Evolutionary conservation across 2,888 invertebrate species (phyloP).

Genomic region (Aphidoletes aphidimyza): DNA sequence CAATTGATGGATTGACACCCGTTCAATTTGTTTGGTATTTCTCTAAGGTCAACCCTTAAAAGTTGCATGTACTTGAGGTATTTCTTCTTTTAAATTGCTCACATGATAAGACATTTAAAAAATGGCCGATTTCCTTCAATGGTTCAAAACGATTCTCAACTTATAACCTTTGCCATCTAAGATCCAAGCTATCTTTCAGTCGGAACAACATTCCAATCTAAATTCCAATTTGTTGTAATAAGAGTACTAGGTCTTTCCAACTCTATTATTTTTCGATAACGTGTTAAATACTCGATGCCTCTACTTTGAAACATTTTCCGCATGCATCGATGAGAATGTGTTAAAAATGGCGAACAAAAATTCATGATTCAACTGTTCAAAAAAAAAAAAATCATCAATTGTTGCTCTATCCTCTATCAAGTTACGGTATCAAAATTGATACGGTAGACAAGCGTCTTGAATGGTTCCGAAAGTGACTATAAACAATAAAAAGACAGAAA

Average conservation of each 20-base stretch:
- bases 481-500: not conserved
- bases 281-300: not conserved
- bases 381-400: constrained; percentile 8
- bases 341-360: not conserved
- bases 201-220: not conserved
- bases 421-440: not conserved
- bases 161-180: constrained; percentile 24
- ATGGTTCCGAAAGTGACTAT: not conserved
- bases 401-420: not conserved
- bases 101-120: not conserved
- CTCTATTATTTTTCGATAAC: not conserved
- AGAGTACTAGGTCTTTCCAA: not conserved
- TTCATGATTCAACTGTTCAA: constrained; percentile 15
- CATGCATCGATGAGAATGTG: not conserved
- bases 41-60: not conserved
- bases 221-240: not conserved
- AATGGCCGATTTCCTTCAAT: not conserved
- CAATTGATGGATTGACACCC: constrained; percentile 6
- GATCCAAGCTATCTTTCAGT: too few species aligned
- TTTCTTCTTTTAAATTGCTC: too few species aligned
- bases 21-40: not conserved
- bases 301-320: not conserved
- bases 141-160: not conserved
- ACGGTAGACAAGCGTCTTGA: not conserved
- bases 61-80: too few species aligned